Evolutionary conservation across 2,113 vertebrate species (phyloP), one percentile per base, ranked within the genome.

Genomic region (Mugil cephalus): DNA sequence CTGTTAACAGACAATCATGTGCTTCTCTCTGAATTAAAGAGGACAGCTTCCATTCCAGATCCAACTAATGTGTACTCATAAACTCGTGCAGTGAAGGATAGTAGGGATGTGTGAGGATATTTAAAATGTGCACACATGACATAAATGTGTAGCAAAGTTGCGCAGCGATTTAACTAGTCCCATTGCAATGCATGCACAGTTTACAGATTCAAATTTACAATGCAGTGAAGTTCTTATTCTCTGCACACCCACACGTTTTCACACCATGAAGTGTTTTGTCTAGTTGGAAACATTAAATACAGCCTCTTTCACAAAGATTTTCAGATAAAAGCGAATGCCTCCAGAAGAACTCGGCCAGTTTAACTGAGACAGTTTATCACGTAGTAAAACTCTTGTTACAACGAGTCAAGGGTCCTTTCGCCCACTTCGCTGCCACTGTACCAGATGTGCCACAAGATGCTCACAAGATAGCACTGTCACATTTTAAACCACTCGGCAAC

Each of bases 401-500:
- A 30, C 24, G 24, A 3, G 24, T 30, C 36, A 14, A 14, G 30
- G 19, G 15, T 60, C 35, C n/a, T 24, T 53, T 17, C 10, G 24
- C 15, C 11, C 6, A 38, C 12, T 6, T 7, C 7, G 50, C 43
- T 36, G 21, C n/a, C 59, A 30, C 1, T 54, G 34, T 40, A 56
- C 46, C 4, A 40, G 46, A 66, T 69, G 13, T 51, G 4, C 10
- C 36, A 17, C 17, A 24, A 15, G 38, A 50, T 51, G 10, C 48
- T 43, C 15, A 24, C 38, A 66, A 30, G 24, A 30, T 30, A 30
- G 11, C 35, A 12, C 36, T 45, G 48, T 77, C 42, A 54, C 69
- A 55, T 68, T 62, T 86, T 18, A 56, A 11, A 62, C 11, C n/a
- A 61, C 19, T 60, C 42, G 46, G 47, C 40, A 58, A 48, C 17